Evolutionary conservation across 2,797 vertebrate species (phyloP).

Genomic region (Cynodonichthys magdalenae): DNA sequence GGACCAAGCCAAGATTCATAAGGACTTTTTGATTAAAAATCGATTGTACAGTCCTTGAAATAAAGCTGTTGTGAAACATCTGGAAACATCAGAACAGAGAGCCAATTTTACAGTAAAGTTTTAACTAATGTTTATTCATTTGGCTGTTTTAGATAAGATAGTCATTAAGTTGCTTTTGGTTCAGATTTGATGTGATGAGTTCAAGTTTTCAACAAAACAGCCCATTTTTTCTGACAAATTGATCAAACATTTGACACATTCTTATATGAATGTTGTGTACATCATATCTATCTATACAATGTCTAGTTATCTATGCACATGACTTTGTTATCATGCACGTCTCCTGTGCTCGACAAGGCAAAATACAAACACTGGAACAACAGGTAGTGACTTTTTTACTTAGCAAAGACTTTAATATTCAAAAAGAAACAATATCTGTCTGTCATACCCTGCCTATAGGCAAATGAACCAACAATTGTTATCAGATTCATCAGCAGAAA

Average conservation of each 20-base stretch:
- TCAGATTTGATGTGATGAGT: not conserved
- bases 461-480: no score
- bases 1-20: conserved; percentile 43
- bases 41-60: conserved; percentile 44
- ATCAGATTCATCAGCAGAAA: no score
- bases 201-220: not conserved
- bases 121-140: not conserved
- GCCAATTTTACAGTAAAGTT: not conserved
- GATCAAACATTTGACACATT: not conserved
- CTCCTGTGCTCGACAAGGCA: not conserved
- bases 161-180: not conserved
- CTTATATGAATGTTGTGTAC: conserved; percentile 20
- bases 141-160: not conserved
- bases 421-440: no score
- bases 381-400: no score
- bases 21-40: conserved; percentile 48
- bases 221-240: not conserved
- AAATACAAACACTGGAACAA: no score
- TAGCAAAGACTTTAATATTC: no score
- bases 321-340: conserved; percentile 1
- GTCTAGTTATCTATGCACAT: conserved; percentile 17
- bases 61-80: conserved; percentile 44
- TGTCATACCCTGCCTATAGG: no score
- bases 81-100: not conserved
- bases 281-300: conserved; percentile 14